phyloP scores from a whole-genome alignment of 2,888 invertebrate species.

The Deroplatys truncata region DNA sequence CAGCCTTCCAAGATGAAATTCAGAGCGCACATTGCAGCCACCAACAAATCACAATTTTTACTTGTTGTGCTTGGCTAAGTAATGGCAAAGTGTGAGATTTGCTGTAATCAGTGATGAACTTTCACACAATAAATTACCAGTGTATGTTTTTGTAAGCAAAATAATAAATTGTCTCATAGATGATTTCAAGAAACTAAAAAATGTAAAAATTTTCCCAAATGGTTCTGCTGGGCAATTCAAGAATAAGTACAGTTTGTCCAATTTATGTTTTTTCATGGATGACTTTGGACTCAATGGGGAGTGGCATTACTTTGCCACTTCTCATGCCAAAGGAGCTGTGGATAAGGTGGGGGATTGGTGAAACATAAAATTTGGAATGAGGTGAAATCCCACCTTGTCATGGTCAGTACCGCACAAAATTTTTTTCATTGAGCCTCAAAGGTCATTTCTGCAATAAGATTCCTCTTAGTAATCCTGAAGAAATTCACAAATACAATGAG shows the following conservation, averaged over 20 bases:
- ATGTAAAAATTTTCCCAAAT: not conserved
- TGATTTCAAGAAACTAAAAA: not conserved
- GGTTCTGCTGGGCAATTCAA: not conserved
- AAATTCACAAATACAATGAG: too few relatives aligned
- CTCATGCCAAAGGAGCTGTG: too few relatives aligned
- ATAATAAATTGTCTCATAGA: not conserved
- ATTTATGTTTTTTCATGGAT: slow-evolving; percentile 17
- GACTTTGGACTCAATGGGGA: not conserved
- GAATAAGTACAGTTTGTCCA: slow-evolving; percentile 8
- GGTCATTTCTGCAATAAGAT: too few relatives aligned
- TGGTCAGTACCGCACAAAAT: not conserved
- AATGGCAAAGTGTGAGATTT: too few relatives aligned
- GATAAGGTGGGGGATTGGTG: not conserved
- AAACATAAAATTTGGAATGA: not conserved
- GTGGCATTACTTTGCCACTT: not conserved
- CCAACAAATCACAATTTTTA: too few relatives aligned
- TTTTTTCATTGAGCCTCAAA: not conserved
- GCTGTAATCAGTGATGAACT: not conserved
- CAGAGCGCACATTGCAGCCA: too few relatives aligned
- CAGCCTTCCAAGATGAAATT: too few relatives aligned
- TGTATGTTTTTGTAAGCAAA: slow-evolving; percentile 5
- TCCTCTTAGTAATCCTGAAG: too few relatives aligned
- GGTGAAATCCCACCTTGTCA: not conserved
- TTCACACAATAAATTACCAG: not conserved
- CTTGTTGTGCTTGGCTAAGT: too few relatives aligned